Evolutionary conservation across 2,888 invertebrate genomes (phyloP), one percentile per base, ranked within the genome.

Genomic region (Cephus sareptanus): DNA sequence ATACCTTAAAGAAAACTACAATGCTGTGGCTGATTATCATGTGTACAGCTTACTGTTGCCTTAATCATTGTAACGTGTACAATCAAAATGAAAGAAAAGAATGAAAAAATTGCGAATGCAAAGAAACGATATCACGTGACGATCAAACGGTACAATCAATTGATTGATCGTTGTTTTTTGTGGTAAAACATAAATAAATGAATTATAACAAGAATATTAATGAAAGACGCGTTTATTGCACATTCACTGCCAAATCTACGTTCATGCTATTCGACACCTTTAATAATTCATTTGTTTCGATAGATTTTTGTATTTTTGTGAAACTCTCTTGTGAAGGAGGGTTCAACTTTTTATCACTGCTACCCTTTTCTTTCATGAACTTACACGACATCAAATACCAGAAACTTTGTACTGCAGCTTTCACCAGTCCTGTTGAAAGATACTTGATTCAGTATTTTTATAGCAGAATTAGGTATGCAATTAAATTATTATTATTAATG

Each of bases 381-480:
- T 87, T 87, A 75, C 88, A 89, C 33, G 77, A 85, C 6, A 88
- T 69, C 37, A 89, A 74, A 76, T 87, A 86, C 90, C 89, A 90
- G 79, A 87, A 85, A 69, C 82, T 83, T 81, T 90, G 90, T 23
- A 90, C 89, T 74, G 86, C 76, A 81, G 80, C 89, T 75, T 90
- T 90, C 56, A 90, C 78, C 69, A 90, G 75, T 40, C 90, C 90
- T 90, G 79, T 56, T 23, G 6, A 56, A 56, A 2, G 56, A 56
- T 23, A 56, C 2, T 56, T 56, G 23, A 23, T 74, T 69, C 35
- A 68, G 33, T 30, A 77, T 37, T 15, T n/a, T 15, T 37, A 69
- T 33, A 33, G 15, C 15, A 76, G 34, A n/a, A 35, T 37, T 30
- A 34, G 68, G 11, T 11, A 69, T 34, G 15, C 68, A 71, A n/a